These are phyloP conservation scores for Notolepis coatsorum DNA, from an alignment of 2,797 vertebrate species.

Conservation along the genomic window DNA sequence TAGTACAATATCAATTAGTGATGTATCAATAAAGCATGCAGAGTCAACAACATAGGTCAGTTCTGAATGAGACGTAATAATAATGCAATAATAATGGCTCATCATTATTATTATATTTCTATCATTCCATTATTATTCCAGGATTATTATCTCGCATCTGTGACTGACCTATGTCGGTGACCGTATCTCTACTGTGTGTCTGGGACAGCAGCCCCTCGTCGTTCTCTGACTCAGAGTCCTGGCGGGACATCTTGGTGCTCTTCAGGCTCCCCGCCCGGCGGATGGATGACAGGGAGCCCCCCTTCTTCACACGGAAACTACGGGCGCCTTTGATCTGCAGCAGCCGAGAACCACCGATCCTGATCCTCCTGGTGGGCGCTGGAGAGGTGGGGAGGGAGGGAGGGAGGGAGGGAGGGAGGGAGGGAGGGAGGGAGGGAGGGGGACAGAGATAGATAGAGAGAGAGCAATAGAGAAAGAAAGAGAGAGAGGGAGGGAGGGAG, in stretches of 20 bases:
- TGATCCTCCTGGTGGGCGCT: conserved; percentile 94
- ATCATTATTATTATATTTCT: too few species aligned
- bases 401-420: neutral
- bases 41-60: too few species aligned
- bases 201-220: conserved; percentile 96
- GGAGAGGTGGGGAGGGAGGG: conserved; percentile 42
- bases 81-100: too few species aligned
- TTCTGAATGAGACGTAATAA: too few species aligned
- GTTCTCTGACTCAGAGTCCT: conserved; percentile 99
- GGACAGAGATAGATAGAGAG: neutral
- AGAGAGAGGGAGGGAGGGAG: too few species aligned
- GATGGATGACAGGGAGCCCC: conserved; percentile 96
- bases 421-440: neutral
- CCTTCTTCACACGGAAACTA: conserved; percentile 98
- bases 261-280: conserved; percentile 97
- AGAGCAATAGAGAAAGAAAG: neutral
- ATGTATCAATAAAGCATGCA: too few species aligned
- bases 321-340: conserved; percentile 99
- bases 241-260: conserved; percentile 97
- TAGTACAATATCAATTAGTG: too few species aligned
- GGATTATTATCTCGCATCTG: neutral
- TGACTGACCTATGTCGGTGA: conserved; percentile 94
- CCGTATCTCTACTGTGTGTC: conserved; percentile 93
- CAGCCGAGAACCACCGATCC: conserved; percentile 95
- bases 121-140: too few species aligned